Conservation (phyloP, 2,797 vertebrate genomes). For the Peromyscus melanophrys region DNA sequence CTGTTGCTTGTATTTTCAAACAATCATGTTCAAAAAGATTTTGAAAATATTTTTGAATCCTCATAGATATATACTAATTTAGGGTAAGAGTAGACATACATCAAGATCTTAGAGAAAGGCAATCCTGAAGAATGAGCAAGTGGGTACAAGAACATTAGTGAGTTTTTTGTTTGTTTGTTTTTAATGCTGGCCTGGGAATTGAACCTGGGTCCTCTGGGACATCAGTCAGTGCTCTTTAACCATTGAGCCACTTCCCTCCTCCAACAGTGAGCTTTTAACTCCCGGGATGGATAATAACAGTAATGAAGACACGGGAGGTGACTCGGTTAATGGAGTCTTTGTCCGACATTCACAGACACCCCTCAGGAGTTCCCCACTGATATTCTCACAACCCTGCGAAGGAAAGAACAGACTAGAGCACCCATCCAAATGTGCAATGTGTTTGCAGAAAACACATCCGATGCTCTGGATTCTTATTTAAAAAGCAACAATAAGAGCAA, state of each 20-base stretch:
- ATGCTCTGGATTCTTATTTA: background rate
- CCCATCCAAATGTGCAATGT: background rate
- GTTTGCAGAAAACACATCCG: background rate
- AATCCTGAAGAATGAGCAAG: background rate
- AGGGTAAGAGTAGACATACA: background rate
- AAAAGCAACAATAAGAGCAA: background rate
- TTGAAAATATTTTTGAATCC: background rate
- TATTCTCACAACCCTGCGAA: background rate
- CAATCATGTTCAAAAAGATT: background rate
- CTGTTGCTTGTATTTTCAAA: background rate
- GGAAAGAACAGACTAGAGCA: background rate
- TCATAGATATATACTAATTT: background rate
- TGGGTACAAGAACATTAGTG: background rate
- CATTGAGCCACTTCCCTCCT: too few species aligned
- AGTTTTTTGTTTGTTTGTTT: too few species aligned
- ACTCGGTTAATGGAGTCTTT: background rate
- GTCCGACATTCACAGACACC: background rate
- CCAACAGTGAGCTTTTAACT: background rate
- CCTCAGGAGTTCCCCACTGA: slow-evolving; percentile 59
- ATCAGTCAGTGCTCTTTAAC: too few species aligned
- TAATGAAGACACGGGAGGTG: background rate
- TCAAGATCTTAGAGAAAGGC: background rate
- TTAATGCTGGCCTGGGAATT: too few species aligned
- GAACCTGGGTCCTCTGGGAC: too few species aligned
- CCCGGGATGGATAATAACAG: background rate